Percentiles rank a stretch among this genome's conserved stretches.
Evolutionary conservation across 2,888 invertebrate species (phyloP).

Genomic region (Drosophila borealis): DNA sequence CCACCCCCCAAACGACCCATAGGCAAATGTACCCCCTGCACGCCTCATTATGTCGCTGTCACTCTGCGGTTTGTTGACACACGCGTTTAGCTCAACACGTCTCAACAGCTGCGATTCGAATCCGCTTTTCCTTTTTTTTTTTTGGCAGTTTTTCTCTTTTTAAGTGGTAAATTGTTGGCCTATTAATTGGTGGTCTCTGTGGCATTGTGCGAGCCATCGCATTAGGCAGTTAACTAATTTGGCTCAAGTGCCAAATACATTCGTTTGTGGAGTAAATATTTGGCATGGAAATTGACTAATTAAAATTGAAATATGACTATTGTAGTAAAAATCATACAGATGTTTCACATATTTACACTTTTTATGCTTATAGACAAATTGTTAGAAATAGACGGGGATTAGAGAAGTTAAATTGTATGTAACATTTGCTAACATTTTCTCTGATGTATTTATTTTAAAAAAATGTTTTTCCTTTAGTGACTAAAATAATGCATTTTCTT

Average conservation of each 20-base stretch:
- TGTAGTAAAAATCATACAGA: no score
- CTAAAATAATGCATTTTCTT: no score
- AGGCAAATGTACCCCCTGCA: slow-evolving; percentile 10
- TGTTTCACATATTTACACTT: no score
- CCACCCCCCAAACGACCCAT: slow-evolving; percentile 27
- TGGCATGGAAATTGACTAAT: neutral
- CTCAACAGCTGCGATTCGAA: slow-evolving; percentile 33
- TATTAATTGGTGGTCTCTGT: slow-evolving; percentile 53
- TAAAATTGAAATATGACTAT: no score
- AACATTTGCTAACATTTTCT: no score
- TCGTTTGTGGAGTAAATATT: no score
- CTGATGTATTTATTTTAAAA: no score
- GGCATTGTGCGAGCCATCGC: slow-evolving; percentile 6
- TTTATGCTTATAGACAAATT: no score
- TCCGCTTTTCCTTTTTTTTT: slow-evolving; percentile 32
- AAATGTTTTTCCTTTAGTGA: no score
- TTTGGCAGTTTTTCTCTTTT: slow-evolving; percentile 31
- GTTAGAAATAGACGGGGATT: no score
- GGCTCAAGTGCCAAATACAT: slow-evolving; percentile 24
- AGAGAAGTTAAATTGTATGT: no score
- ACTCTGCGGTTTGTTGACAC: slow-evolving; percentile 74
- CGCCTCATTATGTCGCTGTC: slow-evolving; percentile 64
- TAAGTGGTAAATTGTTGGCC: slow-evolving; percentile 29
- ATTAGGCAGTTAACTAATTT: slow-evolving; percentile 37
- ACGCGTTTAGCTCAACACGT: slow-evolving; percentile 36